These are phyloP conservation scores for Rousettus madagascariensis DNA, from an alignment of 2,797 vertebrate species.

Conservation along the genomic window DNA sequence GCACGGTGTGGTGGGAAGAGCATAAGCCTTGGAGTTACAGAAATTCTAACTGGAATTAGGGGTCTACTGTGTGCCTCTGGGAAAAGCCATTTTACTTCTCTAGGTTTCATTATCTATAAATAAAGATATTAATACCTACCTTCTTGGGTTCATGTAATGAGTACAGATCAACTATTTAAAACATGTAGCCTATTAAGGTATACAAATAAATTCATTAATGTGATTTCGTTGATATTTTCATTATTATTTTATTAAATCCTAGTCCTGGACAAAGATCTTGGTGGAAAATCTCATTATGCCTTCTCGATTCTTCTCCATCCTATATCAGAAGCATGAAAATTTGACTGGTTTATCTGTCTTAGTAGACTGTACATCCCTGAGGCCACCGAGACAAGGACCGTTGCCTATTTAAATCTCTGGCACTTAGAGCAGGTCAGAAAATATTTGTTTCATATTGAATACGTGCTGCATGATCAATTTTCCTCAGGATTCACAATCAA, in stretches of 20 bases:
- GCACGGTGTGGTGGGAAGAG: background rate
- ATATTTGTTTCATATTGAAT: background rate
- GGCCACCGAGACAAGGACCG: background rate
- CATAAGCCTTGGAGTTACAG: background rate
- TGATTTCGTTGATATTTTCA: background rate
- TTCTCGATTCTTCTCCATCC: background rate
- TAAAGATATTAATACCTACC: background rate
- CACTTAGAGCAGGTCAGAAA: background rate
- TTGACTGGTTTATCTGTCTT: background rate
- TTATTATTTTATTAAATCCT: background rate
- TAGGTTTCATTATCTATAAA: background rate
- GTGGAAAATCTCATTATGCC: background rate
- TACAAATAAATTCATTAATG: background rate
- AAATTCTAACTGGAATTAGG: background rate
- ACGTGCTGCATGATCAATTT: background rate
- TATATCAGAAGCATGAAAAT: background rate
- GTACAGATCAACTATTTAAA: background rate
- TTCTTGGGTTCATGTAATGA: background rate
- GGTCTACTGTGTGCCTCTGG: background rate
- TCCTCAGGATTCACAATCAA: background rate
- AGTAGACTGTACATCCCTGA: background rate
- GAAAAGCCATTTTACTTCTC: background rate
- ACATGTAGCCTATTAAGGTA: background rate
- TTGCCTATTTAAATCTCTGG: background rate
- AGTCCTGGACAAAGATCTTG: background rate